Base-by-base conservation (phyloP, 1,140 invertebrate genomes). In the Muscidifurax raptorellus region DNA sequence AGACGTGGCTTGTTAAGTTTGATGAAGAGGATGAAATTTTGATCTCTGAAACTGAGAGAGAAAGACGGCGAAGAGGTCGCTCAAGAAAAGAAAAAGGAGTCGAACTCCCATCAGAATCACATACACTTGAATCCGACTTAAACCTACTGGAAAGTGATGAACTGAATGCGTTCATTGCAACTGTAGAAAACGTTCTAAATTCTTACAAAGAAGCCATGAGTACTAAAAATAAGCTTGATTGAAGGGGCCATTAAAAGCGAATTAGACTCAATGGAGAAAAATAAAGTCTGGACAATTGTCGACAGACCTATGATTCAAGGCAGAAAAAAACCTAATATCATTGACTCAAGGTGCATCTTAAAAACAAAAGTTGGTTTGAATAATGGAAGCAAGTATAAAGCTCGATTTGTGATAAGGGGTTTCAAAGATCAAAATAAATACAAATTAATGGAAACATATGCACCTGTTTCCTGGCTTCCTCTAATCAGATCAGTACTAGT, bases 221-320 rank as follows among this genome's bases (percentile, higher is more conserved):
- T 30, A 28, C 47, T n/a, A 79, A 59, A 79, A 22, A 79, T 13
- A 64, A 30, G 52, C 3, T 7, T 18, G 2, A 30, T 28, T 52
- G 18, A 79, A 59, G 4, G 7, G 9, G 52, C 77, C 7, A 64
- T 79, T 4, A 25, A 32, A 18, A 47, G 27, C 18, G 27, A 79
- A 28, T 64, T 79, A 28, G 7, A 64, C 32, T 79, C 77, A 15
- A 64, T 79, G 10, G 28, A 64, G 2, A 64, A 79, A 32, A 79
- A 64, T 2, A 27, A 52, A 79, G 77, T 79, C 7, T 79, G 77
- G 47, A 30, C 47, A 79, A 13, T 79, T n/a, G 25, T 79, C 27
- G n/a, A 79, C 28, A 27, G 52, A 28, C 77, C 78, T 67, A 7
- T 66, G n/a, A n/a, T n/a, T n/a, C n/a, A 30, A 28, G 10, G 22